phyloP scores from a whole-genome alignment of 2,113 vertebrate genomes.

The pig (Sus scrofa) region DNA sequence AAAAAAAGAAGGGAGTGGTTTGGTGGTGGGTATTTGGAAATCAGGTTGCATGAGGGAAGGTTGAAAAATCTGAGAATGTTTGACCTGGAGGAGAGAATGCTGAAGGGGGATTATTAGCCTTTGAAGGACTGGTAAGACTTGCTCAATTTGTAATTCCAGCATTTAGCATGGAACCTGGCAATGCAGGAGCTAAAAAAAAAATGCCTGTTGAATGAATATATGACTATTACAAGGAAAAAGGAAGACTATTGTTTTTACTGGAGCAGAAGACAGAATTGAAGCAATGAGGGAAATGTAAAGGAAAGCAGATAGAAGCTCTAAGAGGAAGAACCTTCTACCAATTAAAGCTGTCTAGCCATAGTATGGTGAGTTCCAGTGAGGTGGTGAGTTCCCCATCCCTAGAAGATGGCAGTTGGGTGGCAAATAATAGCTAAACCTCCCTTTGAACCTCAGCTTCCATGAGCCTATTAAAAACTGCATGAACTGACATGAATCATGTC shows the following conservation, averaged over 20 bases:
- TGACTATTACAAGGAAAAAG: background rate
- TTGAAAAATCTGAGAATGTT: background rate
- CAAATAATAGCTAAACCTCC: background rate
- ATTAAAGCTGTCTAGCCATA: background rate
- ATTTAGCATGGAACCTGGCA: background rate
- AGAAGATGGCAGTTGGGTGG: background rate
- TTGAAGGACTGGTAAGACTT: background rate
- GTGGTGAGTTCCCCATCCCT: background rate
- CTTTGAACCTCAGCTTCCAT: background rate
- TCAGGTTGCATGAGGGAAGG: background rate
- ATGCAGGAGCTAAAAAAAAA: background rate
- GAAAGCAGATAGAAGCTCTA: background rate
- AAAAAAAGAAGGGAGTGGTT: background rate
- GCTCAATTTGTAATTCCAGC: background rate
- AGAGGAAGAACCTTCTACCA: background rate
- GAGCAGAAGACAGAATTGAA: background rate
- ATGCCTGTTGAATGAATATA: background rate
- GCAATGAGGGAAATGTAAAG: background rate
- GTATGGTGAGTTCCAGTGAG: background rate
- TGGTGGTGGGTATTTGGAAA: background rate
- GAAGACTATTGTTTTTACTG: background rate
- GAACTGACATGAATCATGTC: slow-evolving; percentile 26
- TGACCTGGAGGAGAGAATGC: background rate
- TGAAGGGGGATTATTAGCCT: background rate
- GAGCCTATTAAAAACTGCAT: slow-evolving; percentile 19